Conservation (phyloP, 2,797 vertebrate genomes). For the Oryzias dopingdopingensis region DNA sequence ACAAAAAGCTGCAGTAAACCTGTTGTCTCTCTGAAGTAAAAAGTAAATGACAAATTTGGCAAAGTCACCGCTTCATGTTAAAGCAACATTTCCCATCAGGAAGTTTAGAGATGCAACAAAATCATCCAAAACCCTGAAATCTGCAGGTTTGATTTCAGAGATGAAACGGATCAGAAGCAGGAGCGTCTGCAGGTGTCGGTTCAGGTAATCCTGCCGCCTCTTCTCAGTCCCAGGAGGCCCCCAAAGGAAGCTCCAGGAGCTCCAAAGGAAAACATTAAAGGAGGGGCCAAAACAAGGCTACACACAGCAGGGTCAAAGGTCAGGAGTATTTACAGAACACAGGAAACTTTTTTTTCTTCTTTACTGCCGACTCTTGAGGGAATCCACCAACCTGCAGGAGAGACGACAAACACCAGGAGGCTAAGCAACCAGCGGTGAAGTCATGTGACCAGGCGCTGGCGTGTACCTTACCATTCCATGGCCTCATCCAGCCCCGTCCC, state of each 20-base stretch:
- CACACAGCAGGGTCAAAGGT: slow-evolving; percentile 52
- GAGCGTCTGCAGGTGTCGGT: slow-evolving; percentile 12
- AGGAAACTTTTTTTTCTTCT: slow-evolving; percentile 1
- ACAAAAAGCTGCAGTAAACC: no score
- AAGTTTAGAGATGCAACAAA: background rate
- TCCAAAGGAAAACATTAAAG: slow-evolving; percentile 45
- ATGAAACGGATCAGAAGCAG: no score
- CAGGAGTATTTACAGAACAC: slow-evolving; percentile 70
- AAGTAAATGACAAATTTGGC: no score
- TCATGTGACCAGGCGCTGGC: background rate
- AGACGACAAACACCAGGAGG: slow-evolving; percentile 22
- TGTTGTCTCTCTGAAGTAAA: no score
- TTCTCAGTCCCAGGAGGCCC: slow-evolving; percentile 55
- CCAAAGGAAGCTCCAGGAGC: slow-evolving; percentile 34
- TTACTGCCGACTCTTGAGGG: slow-evolving; percentile 95
- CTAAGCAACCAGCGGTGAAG: background rate
- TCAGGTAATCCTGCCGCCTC: slow-evolving; percentile 57
- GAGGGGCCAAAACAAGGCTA: slow-evolving; percentile 58
- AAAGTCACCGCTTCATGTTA: no score
- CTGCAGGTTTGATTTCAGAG: no score
- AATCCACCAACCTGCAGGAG: slow-evolving; percentile 87
- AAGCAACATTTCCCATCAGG: background rate
- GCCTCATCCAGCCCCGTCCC: slow-evolving; percentile 94
- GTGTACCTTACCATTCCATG: slow-evolving; percentile 90
- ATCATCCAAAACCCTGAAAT: slow-evolving; percentile 15